Evolutionary conservation across 2,888 invertebrate species (phyloP), one percentile per base, ranked within the genome.

Genomic region (Phyllotreta cruciferae): DNA sequence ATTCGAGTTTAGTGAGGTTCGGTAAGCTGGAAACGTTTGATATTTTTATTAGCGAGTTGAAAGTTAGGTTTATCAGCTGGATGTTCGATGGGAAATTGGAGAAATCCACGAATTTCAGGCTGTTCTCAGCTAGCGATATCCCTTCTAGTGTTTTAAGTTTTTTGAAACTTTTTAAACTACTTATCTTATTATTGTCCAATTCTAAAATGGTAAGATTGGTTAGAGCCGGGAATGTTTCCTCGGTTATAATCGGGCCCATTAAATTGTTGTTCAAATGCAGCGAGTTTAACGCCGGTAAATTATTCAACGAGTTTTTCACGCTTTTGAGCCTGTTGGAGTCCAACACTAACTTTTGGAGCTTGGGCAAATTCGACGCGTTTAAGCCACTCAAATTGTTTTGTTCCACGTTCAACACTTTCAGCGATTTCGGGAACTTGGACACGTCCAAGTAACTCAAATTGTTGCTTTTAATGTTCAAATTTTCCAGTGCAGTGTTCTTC

Each of bases 331-430:
- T 64, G 39, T 67, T 67, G 2, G 36, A 57, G 24, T 56, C 52
- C 37, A 67, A 50, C n/a, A 54, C 13, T 5, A 64, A 1, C 37
- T 45, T 58, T 7, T 58, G 34, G 1, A 64, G 35, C 7, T 58
- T 60, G 3, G 36, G 13, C 53, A 67, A 52, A 36, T 57, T 64
- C 8, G 67, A 63, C 38, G 64, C 42, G 47, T 64, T 64, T 9
- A 67, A 56, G 11, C 11, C 41, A 13, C n/a, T 47, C 36, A 67
- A 36, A 37, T 57, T 41, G 36, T 67, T 67, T n/a, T 56, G 36
- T 6, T 56, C 62, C 0, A 62, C 64, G 6, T 63, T 56, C 11
- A 67, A 41, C n/a, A 49, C 34, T 6, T 41, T 8, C 11, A 67
- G 36, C 24, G 67, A 55, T 10, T 8, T 34, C 0, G 64, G 61